Base-by-base conservation (phyloP, 2,888 invertebrate genomes). In the Nemapogon koenigi region DNA sequence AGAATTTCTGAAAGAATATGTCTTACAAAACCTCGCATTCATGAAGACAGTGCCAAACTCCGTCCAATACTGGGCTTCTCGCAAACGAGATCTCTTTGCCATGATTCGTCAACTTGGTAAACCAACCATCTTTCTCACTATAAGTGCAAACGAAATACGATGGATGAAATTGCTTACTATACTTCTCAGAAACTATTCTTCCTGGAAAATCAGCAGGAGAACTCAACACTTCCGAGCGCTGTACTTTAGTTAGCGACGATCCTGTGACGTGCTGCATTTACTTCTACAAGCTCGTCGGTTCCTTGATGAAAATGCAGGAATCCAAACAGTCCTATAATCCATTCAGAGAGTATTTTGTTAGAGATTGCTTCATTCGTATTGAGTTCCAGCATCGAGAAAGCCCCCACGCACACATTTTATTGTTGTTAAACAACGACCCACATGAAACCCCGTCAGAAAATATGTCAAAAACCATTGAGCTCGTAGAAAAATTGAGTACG, bases 381-480 rank as follows among this genome's bases (percentile, higher is more conserved):
- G 60, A 66, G 44, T 66, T 67, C 35, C 60, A 62, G 40, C 56
- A 62, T 48, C 43, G 51, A 39, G 65, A 60, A 43, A 62, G 62
- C 42, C 61, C 64, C 0, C 59, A 57, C 41, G 62, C 60, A 7
- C 64, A 65, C 27, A 57, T 62, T 47, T 49, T 66, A 19, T 3
- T 65, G 43, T 69, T 64, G 65, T 49, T 67, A 8, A 45, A 59
- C 29, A 32, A 61, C 33, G 64, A 52, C 32, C 62, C 62, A 47
- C 50, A 16, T 37, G 55, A 58, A 39, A 19, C 50, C 35, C 46
- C 43, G 49, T 55, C 48, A 15, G 54, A 52, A 50, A 51, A 52
- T 51, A 56, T 54, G 51, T 50, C 51, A 42, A 52, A 2, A 19
- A 53, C 54, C 44, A 53, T 58, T 31, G 46, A 53, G 3, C 51